A percentile compares a stretch with the other conserved stretches of the same genome.
phyloP scores from a whole-genome alignment of 1,140 invertebrate genomes.

The Drosophila ambigua region DNA sequence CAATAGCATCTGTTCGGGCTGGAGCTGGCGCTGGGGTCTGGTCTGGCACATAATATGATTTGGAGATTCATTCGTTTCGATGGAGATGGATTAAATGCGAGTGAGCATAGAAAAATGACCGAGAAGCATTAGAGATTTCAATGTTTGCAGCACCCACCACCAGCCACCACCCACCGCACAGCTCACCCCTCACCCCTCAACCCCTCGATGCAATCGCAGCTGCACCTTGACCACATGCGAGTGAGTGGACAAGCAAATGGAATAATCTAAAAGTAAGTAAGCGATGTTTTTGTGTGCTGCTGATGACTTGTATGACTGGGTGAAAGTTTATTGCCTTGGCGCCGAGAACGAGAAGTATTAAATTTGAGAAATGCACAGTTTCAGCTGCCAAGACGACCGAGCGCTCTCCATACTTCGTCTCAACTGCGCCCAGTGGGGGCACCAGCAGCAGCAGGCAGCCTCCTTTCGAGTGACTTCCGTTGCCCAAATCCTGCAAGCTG shows the following conservation, averaged over 20 bases:
- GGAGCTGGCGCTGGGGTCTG: background rate
- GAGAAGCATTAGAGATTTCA: slow-evolving; percentile 37
- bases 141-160: background rate
- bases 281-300: slow-evolving; percentile 20
- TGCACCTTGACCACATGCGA: slow-evolving; percentile 26
- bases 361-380: slow-evolving; percentile 70
- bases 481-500: slow-evolving; percentile 64
- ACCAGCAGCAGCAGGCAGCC: background rate
- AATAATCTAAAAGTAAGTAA: slow-evolving; percentile 44
- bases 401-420: slow-evolving; percentile 14
- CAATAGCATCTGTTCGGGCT: slow-evolving; percentile 31
- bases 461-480: slow-evolving; percentile 62
- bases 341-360: slow-evolving; percentile 35
- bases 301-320: slow-evolving; percentile 28
- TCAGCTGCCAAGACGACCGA: slow-evolving; percentile 39
- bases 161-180: no score
- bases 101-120: slow-evolving; percentile 49
- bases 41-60: slow-evolving; percentile 40
- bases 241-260: slow-evolving; percentile 2
- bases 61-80: slow-evolving; percentile 47
- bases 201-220: slow-evolving; percentile 30
- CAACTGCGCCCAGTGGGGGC: background rate
- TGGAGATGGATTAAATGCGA: slow-evolving; percentile 53
- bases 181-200: background rate
- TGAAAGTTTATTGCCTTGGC: slow-evolving; percentile 31